Evolutionary conservation across 2,797 vertebrate genomes (phyloP), one percentile per base, ranked within the genome.

Genomic region (Ambastaia sidthimunki): DNA sequence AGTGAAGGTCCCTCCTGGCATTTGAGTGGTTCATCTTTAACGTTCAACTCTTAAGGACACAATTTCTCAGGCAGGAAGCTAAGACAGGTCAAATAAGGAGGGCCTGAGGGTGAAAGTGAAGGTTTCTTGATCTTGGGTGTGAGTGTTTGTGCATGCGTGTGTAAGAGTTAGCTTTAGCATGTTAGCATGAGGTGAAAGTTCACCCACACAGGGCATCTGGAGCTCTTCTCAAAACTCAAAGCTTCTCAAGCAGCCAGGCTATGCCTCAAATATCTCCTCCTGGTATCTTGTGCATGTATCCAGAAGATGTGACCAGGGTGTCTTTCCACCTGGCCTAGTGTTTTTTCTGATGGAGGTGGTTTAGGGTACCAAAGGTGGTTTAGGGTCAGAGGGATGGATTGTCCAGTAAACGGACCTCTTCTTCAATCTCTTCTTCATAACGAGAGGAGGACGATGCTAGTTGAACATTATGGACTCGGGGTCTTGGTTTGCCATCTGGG

Each of bases 391-490:
- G 95, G 83, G 91, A 90, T 90, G 95, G 94, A 92, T 93, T 92
- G 87, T 95, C 94, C 93, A 99, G 92, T 92, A 99, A 94, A 90
- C 87, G 89, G 87, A 95, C 94, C 71, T 96, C 95, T 86, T 96
- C 95, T 85, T 96, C 95, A 80, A 89, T 91, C 85, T 85, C 81
- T 84, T 47, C 85, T 50, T 70, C 77, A 48, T 63, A 54, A 75
- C 84, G 65, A 89, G 78, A 76, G 88, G 91, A 91, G 83, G 93
- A 91, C 76, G 91, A 88, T 72, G 94, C 97, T 95, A 99, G 94
- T 99, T 98, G 97, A 99, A 99, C 97, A 99, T 98, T 93, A 98
- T 98, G 92, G 95, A 97, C 90, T 96, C 95, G 91, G 98, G 98
- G 88, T 99, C 98, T 93, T 96, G 95, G 93, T 99, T 95, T 94